Percentiles rank a stretch among this genome's conserved stretches.
Conservation (phyloP, 2,888 invertebrate genomes). For the Sarcophaga rosellei region DNA sequence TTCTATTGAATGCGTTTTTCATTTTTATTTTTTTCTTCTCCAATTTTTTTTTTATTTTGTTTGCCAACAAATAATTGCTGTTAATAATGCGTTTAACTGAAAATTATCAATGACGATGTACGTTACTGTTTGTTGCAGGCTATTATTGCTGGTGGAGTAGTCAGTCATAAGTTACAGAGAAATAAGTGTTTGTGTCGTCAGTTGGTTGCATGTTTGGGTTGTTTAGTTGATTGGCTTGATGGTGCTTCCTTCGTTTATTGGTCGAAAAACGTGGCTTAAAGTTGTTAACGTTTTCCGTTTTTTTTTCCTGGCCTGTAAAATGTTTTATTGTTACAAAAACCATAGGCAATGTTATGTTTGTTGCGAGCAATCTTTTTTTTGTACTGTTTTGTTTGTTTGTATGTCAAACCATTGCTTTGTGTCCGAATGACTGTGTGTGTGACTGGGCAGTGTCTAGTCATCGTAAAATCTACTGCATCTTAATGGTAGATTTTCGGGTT, state of each 20-base stretch:
- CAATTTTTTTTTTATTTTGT: constrained; percentile 26
- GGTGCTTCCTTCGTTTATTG: background rate
- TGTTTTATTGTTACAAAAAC: no score
- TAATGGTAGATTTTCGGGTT: constrained; percentile 35
- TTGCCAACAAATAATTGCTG: constrained; percentile 58
- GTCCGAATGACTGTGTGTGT: background rate
- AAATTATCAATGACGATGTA: constrained; percentile 24
- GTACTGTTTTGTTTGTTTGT: constrained; percentile 17
- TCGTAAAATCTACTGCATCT: background rate
- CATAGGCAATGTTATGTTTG: no score
- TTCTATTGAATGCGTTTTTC: no score
- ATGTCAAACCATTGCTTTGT: background rate
- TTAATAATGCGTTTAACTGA: constrained; percentile 61
- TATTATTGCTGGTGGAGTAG: constrained; percentile 31
- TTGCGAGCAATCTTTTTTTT: constrained; percentile 39
- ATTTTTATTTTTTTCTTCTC: background rate
- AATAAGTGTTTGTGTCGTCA: no score
- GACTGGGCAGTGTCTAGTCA: constrained; percentile 5
- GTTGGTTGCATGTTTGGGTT: no score
- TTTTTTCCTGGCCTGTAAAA: no score
- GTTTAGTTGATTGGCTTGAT: no score
- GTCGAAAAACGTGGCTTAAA: constrained; percentile 42
- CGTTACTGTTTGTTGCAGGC: background rate
- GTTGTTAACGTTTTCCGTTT: constrained; percentile 25
- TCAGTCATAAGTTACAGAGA: background rate